These are phyloP conservation scores for Mastomys natalensis DNA, from an alignment of 2,113 vertebrate species.

Conservation along the genomic window DNA sequence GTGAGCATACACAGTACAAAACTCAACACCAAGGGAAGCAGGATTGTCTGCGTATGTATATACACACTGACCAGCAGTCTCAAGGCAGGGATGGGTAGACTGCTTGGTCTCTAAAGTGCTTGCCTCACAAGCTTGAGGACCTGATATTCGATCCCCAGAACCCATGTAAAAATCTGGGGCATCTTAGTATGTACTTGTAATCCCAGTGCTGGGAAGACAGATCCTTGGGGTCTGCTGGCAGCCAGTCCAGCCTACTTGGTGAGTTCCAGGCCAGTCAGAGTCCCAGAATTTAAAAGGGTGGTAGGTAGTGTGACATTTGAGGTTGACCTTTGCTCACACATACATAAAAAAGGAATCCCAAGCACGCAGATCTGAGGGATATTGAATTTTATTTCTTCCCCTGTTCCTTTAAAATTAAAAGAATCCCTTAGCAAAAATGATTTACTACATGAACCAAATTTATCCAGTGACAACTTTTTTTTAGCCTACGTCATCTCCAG, in stretches of 20 bases:
- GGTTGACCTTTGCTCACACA: neutral
- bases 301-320: neutral
- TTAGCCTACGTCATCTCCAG: neutral
- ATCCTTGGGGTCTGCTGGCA: neutral
- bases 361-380: neutral
- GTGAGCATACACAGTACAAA: neutral
- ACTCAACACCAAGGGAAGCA: neutral
- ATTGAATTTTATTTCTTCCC: neutral
- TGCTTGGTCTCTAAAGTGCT: neutral
- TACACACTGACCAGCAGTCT: neutral
- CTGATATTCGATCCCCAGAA: neutral
- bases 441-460: neutral
- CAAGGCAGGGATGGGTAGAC: neutral
- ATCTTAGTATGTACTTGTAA: neutral
- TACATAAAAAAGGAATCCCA: neutral
- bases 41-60: neutral
- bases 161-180: neutral
- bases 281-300: neutral
- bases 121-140: neutral
- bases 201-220: neutral
- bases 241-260: neutral
- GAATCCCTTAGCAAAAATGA: neutral
- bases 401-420: constrained; percentile 15
- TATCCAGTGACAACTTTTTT: neutral
- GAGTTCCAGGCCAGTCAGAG: neutral